Conservation (phyloP, 1,140 invertebrate genomes). For the Leptopilina boulardi region DNA sequence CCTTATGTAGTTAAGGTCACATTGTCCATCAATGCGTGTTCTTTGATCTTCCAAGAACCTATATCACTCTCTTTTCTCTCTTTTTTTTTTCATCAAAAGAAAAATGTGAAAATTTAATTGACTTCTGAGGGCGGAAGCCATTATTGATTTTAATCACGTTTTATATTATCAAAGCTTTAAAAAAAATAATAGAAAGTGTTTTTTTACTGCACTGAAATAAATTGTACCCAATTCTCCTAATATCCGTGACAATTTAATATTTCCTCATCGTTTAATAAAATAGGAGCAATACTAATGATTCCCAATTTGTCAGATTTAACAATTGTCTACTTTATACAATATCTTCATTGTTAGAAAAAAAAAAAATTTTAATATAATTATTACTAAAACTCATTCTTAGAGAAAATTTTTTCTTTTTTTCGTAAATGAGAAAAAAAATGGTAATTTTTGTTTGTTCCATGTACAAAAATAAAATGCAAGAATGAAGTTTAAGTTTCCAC, state of each 20-base stretch:
- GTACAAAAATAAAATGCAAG: background rate
- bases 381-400: too few relatives aligned
- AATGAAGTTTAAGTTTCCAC: conserved; percentile 20
- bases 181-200: too few relatives aligned
- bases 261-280: too few relatives aligned
- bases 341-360: too few relatives aligned
- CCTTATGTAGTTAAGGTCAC: conserved; percentile 26
- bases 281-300: too few relatives aligned
- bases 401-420: too few relatives aligned
- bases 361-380: too few relatives aligned
- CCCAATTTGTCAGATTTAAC: too few relatives aligned
- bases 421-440: background rate
- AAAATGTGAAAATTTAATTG: conserved; percentile 29
- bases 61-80: background rate
- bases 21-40: background rate
- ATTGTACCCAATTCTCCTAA: too few relatives aligned
- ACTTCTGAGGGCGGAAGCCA: conserved; percentile 2
- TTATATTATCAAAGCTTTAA: too few relatives aligned
- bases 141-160: conserved; percentile 9
- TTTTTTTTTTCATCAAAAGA: background rate
- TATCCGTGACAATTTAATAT: too few relatives aligned
- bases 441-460: background rate
- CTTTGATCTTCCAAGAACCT: conserved; percentile 9
- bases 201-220: background rate
- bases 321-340: too few relatives aligned